Conservation (phyloP, 1,140 invertebrate genomes). For the Bombyx mandarina region DNA sequence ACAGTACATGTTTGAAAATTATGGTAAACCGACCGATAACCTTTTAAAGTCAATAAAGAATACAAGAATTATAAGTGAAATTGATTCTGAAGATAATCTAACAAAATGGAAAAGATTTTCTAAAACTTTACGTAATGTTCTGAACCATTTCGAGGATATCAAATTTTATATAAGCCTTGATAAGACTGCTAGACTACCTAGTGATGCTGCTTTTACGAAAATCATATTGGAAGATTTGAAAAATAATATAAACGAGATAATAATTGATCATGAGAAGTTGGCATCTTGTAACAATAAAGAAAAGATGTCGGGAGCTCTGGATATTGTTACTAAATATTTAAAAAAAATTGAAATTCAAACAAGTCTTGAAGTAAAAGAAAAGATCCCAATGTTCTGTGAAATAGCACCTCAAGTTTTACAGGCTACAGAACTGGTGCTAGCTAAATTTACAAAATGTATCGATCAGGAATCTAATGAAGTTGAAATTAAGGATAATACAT, state of each 20-base stretch:
- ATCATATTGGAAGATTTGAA: conserved; percentile 43
- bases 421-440: not conserved
- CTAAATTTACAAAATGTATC: not conserved
- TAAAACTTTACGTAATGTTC: conserved; percentile 40
- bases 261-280: conserved; percentile 14
- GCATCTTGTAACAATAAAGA: conserved; percentile 8
- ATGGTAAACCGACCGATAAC: conserved; percentile 42
- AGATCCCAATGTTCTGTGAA: conserved; percentile 54
- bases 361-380: conserved; percentile 52
- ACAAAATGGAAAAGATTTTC: conserved; percentile 32
- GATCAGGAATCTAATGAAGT: not conserved
- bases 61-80: conserved; percentile 21
- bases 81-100: conserved; percentile 18
- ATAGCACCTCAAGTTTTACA: conserved; percentile 27
- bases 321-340: conserved; percentile 26
- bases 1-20: conserved; percentile 55
- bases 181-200: conserved; percentile 56
- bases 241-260: conserved; percentile 20
- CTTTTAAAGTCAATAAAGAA: conserved; percentile 45
- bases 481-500: not conserved
- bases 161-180: conserved; percentile 66
- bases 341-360: conserved; percentile 26
- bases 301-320: conserved; percentile 14
- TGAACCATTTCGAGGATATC: conserved; percentile 63
- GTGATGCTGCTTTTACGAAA: conserved; percentile 52